A percentile compares a stretch with the other conserved stretches of the same genome.
Evolutionary conservation across 1,140 invertebrate genomes (phyloP).

Genomic region (Trichomalopsis sarcophagae): DNA sequence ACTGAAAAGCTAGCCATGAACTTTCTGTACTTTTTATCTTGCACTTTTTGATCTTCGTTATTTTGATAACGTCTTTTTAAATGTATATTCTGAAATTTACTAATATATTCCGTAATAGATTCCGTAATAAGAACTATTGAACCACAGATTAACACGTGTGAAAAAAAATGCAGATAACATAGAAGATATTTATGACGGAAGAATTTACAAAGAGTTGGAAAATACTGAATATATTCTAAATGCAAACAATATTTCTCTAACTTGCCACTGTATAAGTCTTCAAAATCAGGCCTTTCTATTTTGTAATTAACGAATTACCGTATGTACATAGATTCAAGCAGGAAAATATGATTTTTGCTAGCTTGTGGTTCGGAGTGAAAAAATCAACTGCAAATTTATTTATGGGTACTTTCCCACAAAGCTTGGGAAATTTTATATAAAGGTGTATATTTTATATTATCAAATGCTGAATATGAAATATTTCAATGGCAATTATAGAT

Average conservation of each 20-base stretch:
- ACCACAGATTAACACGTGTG: not conserved
- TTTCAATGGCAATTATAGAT: conserved; percentile 36
- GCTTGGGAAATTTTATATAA: too few relatives aligned
- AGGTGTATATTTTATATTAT: too few relatives aligned
- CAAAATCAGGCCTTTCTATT: conserved; percentile 3
- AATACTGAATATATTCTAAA: not conserved
- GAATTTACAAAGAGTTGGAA: not conserved
- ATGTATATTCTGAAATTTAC: too few relatives aligned
- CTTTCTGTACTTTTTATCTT: too few relatives aligned
- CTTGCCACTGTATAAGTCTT: not conserved
- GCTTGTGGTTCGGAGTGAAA: not conserved
- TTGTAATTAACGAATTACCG: not conserved
- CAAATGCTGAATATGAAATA: conserved; percentile 40
- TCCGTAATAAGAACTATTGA: not conserved
- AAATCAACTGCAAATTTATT: conserved; percentile 2
- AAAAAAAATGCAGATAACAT: not conserved
- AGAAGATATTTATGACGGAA: not conserved
- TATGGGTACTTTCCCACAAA: too few relatives aligned
- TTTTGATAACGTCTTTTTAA: too few relatives aligned
- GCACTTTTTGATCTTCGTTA: too few relatives aligned
- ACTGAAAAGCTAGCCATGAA: too few relatives aligned
- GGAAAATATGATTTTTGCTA: conserved; percentile 5
- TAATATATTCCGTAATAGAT: too few relatives aligned
- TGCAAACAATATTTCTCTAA: not conserved
- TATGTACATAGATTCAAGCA: not conserved